Evolutionary conservation across 2,888 invertebrate species (phyloP), one percentile per base, ranked within the genome.

Genomic region (Hirtodrosophila cameraria): DNA sequence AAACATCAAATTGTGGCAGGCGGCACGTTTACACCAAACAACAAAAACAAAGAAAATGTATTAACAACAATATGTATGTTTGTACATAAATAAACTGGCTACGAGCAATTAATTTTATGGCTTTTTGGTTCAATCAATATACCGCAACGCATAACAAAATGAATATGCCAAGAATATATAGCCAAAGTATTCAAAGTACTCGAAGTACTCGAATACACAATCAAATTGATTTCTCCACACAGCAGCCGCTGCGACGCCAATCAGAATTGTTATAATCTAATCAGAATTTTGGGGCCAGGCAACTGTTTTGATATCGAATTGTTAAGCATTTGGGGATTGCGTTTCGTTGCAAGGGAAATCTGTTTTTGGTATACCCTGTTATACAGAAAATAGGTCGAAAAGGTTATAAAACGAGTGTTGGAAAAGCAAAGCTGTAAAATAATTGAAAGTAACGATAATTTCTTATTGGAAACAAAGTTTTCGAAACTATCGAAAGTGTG

Each of bases 181-280:
- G n/a, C n/a, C n/a, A 27, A 64, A 48, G 5, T 20, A 20, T 20
- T 39, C 27, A 13, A 50, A 46, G 30, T 15, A 25, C 25, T 30
- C 36, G 15, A 8, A 39, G 20, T 25, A 59, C 16, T 27, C 46
- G 30, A 0, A 16, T 2, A 35, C n/a, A 43, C n/a, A 31, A 15
- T 35, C 33, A 39, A 35, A 64, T 71, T 50, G 43, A 64, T 64
- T 58, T 46, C 25, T 30, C 25, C 2, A 15, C 35, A 57, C 75
- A 73, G 70, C 72, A 73, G 72, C 72, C 72, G 54, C 36, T n/a
- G 46, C 54, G 72, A 55, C 72, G 70, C 73, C 73, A 65, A 58
- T 55, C 50, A 38, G 18, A 48, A 63, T 18, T 52, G 27, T 20
- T 27, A 36, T 72, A 70, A 70, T 72, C 74, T 71, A 62, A 71